Conservation (phyloP, 2,888 invertebrate species). For the Molanna angustata region DNA sequence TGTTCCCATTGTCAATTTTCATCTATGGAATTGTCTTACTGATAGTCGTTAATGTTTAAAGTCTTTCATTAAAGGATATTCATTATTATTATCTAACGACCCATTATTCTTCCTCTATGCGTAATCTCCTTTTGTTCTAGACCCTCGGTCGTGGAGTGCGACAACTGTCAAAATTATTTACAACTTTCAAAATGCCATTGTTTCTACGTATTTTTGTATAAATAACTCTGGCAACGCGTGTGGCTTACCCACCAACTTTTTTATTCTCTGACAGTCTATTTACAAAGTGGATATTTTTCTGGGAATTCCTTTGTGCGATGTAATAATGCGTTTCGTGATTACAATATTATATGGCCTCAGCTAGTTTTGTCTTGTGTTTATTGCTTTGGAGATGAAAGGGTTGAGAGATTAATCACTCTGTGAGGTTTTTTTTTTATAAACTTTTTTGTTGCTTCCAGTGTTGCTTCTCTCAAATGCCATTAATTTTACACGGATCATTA, state of each 20-base stretch:
- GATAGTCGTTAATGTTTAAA: too few species aligned
- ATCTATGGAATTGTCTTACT: too few species aligned
- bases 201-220: slow-evolving; percentile 20
- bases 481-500: too few species aligned
- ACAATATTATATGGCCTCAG: too few species aligned
- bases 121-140: too few species aligned
- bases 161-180: slow-evolving; percentile 27
- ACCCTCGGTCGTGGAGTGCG: slow-evolving; percentile 12
- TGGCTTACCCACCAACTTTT: slow-evolving; percentile 14
- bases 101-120: too few species aligned
- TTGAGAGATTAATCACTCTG: slow-evolving; percentile 23
- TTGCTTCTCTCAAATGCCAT: too few species aligned
- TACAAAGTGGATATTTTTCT: slow-evolving; percentile 16
- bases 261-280: slow-evolving; percentile 15
- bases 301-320: slow-evolving; percentile 16
- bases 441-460: too few species aligned
- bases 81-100: too few species aligned
- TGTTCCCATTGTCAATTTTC: too few species aligned
- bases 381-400: slow-evolving; percentile 26
- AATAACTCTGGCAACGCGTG: slow-evolving; percentile 24
- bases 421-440: too few species aligned
- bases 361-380: slow-evolving; percentile 27
- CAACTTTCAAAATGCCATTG: slow-evolving; percentile 23
- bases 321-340: slow-evolving; percentile 28
- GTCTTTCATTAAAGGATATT: too few species aligned